Base-by-base conservation (phyloP, 2,113 vertebrate species). In the Pseudorhombus dupliciocellatus region DNA sequence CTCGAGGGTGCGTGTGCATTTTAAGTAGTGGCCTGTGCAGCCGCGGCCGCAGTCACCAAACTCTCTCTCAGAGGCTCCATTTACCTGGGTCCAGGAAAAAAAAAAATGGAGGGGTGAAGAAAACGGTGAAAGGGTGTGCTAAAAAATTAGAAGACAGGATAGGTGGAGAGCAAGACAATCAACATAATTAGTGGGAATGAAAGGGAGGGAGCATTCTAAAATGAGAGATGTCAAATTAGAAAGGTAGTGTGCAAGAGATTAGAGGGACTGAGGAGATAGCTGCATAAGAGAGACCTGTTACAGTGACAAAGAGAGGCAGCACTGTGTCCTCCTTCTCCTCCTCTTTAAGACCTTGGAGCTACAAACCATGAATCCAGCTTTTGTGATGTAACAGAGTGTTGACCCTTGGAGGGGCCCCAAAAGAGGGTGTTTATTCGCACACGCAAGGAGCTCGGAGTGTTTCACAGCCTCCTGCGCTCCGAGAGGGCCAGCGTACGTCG, bases 311-410 rank as follows among this genome's bases (percentile, higher is more conserved):
- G 70, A 80, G 66, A 81, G 30, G 62, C 54, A 60, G 37, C 61
- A 55, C 63, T 71, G 66, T 80, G 73, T 66, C 76, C 72, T 70
- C 64, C 86, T 76, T 74, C 74, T 71, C 53, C 75, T 80, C 52
- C 75, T 79, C 63, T 63, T 75, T 53, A 51, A 61, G 65, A 85
- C 77, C 73, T 79, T 76, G 53, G 62, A 66, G 70, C 54, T 70
- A 61, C 72, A 72, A 30, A 75, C 61, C 66, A 87, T 92, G 87
- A 93, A 92, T 92, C 78, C 69, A 57, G 65, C 87, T 80, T 90
- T 90, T 93, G 90, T 91, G 89, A 93, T 86, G 84, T 88, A 91
- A 90, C 81, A 80, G 60, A 55, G 67, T 89, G 70, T 89, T 92
- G 87, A 90, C 89, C 86, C 85, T 90, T 87, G 75, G 84, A 84